Base-by-base conservation (phyloP, 2,113 vertebrate species). In the Cottus gobio region DNA sequence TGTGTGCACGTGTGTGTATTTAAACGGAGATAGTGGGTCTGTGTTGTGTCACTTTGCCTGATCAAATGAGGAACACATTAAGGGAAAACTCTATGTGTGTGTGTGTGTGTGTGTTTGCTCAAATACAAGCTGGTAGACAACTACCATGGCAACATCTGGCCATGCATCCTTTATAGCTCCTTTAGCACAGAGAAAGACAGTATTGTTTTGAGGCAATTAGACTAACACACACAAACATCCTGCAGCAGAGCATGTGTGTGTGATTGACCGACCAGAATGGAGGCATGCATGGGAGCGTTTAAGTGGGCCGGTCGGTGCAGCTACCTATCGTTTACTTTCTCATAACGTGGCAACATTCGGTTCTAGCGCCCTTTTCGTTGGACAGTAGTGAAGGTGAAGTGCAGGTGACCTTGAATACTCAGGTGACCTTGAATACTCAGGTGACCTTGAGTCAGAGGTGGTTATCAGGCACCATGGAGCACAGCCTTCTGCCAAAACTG, bases 41-140 rank as follows among this genome's bases (percentile, higher is more conserved):
- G 89, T 75, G 81, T 73, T 93, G 75, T 90, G 89, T 93, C 86
- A 90, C 87, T 91, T 87, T 82, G 85, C 68, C 75, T 64, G 63
- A 90, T 91, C 71, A 93, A 94, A 95, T 92, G 80, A 91, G 82
- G 87, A 95, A 93, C 94, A 93, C 80, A 93, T 93, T 94, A 82
- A 72, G 77, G 67, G 80, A 77, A 80, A 86, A 75, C 31, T 24
- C 5, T 60, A 16, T 70, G 58, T 70, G 64, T 58, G 68, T 67
- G 71, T 56, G 69, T 73, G 63, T 72, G 80, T 71, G 68, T 31
- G 61, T 48, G 71, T 52, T 6, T 77, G 72, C 58, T 34, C 56
- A 37, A 72, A 39, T 46, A 15, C 64, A 64, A 52, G 82, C 82
- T 86, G 77, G 83, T 86, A 71, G 76, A 88, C 78, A 86, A 84